Conservation (phyloP, 1,140 invertebrate genomes). For the Augochlora pura region DNA sequence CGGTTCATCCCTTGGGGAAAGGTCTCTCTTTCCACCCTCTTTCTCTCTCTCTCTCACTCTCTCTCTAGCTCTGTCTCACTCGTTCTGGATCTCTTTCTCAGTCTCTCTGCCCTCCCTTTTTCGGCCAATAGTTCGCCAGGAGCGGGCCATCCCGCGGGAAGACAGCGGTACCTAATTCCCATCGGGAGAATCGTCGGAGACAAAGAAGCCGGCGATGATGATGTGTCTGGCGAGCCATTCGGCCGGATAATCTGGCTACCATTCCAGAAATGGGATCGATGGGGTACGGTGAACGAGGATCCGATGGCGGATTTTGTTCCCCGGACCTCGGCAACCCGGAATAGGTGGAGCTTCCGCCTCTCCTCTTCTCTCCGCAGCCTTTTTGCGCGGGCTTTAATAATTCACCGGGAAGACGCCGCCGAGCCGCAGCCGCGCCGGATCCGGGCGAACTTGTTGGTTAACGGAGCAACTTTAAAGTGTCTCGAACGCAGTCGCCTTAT, state of each 20-base stretch:
- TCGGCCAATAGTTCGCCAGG: background rate
- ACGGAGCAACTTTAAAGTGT: background rate
- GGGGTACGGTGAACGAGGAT: slow-evolving; percentile 11
- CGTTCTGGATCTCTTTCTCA: background rate
- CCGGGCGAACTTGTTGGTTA: background rate
- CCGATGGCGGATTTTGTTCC: slow-evolving; percentile 27
- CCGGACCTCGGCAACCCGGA: background rate
- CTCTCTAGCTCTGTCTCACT: slow-evolving; percentile 5
- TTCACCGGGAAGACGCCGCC: background rate
- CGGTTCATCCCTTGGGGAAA: background rate
- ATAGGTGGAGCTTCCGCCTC: background rate
- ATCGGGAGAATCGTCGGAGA: slow-evolving; percentile 49
- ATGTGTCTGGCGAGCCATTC: slow-evolving; percentile 50
- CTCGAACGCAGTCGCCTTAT: background rate
- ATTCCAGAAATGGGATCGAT: slow-evolving; percentile 47
- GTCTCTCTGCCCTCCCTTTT: no score
- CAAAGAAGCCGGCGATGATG: slow-evolving; percentile 54
- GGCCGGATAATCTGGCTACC: slow-evolving; percentile 48
- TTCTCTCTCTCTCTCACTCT: background rate
- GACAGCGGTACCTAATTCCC: slow-evolving; percentile 52
- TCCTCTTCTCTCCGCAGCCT: background rate
- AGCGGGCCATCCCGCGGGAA: slow-evolving; percentile 10
- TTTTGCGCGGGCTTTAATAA: slow-evolving; percentile 1
- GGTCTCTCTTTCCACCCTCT: slow-evolving; percentile 6
- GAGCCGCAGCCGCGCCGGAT: no score